Evolutionary conservation across 2,113 vertebrate genomes (phyloP).

Genomic region (Conger conger): DNA sequence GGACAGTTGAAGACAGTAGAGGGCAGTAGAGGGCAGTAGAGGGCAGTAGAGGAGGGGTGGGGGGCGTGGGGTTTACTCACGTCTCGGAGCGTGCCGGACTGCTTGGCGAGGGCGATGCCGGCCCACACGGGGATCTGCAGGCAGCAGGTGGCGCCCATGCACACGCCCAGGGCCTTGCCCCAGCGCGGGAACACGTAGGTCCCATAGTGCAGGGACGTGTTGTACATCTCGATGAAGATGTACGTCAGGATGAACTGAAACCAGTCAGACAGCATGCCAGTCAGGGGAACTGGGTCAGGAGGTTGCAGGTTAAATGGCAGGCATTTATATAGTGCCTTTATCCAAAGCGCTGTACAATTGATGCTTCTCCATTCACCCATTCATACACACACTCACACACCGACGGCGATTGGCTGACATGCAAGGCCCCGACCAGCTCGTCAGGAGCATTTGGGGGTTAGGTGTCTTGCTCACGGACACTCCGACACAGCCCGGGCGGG

Average conservation of each 20-base stretch:
- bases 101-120: conserved; percentile 64
- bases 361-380: too few species aligned
- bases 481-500: too few species aligned
- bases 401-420: too few species aligned
- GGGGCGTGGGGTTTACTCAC: conserved; percentile 59
- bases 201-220: conserved; percentile 66
- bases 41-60: too few species aligned
- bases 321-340: too few species aligned
- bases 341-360: too few species aligned
- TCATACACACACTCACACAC: too few species aligned
- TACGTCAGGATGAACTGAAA: conserved; percentile 76
- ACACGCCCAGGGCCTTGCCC: conserved; percentile 75
- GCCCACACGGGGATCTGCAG: conserved; percentile 79
- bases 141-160: conserved; percentile 72
- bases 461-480: too few species aligned
- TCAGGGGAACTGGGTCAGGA: background rate
- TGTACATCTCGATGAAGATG: conserved; percentile 79
- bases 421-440: too few species aligned
- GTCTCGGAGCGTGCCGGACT: conserved; percentile 73
- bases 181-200: conserved; percentile 68
- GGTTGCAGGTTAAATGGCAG: background rate
- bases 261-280: background rate
- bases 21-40: background rate
- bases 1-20: too few species aligned
- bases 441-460: too few species aligned